Evolutionary conservation across 2,888 invertebrate genomes (phyloP), one percentile per base, ranked within the genome.

Genomic region (Rotaria macrura): DNA sequence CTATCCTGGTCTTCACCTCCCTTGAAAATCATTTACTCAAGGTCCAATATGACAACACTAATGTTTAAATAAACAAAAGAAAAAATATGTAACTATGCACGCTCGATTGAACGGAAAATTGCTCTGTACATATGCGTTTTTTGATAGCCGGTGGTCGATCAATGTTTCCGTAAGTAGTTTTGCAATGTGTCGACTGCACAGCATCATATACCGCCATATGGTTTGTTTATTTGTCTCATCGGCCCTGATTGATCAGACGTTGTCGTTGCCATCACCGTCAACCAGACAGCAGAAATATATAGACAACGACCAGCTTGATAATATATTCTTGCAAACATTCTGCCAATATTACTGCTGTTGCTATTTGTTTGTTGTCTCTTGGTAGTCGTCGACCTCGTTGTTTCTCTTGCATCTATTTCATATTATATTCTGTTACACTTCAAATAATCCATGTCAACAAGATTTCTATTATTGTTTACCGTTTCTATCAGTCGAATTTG

Each of bases 21-120:
- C 34, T 29, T 65, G 65, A 34, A 65, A 65, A 65, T 34, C 65
- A 20, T 65, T 65, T 29, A 65, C 20, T 34, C 65, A 65, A 65
- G 65, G 65, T 20, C 65, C 65, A 38, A 65, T 65, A 65, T 12
- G 17, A 65, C 29, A 17, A 34, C 20, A 6, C 6, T 34, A 17
- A 29, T 65, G 34, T 65, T 65, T 29, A 34, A 65, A 34, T 65
- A 65, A 65, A 65, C 65, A 65, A 34, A 65, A 17, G 65, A 65
- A 65, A 65, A 34, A 29, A 29, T n/a, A 57, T 20, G 52, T 5
- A 57, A n/a, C 1, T 10, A 65, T 17, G 38, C 38, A 34, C 34
- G 65, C 65, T 65, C 38, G 65, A 65, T 34, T 65, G 65, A 65
- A 65, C 65, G 65, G 65, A 65, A 65, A 65, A 65, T 65, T 34